phyloP scores from a whole-genome alignment of 2,113 vertebrate genomes.

The Agelaius tricolor region DNA sequence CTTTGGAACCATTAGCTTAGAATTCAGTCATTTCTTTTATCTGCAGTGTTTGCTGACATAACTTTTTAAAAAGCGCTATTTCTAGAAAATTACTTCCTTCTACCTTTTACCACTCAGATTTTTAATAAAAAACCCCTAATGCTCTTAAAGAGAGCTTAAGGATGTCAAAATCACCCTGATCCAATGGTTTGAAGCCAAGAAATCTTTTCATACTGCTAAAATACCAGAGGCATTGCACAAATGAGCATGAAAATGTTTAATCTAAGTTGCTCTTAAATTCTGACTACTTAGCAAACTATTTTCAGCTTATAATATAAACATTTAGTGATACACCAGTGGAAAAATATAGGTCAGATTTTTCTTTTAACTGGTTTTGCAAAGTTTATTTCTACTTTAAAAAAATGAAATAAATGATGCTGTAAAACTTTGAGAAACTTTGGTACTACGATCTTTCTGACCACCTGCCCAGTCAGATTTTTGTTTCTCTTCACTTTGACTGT shows the following conservation, averaged over 20 bases:
- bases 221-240: slow-evolving; percentile 61
- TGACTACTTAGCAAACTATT: slow-evolving; percentile 68
- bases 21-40: slow-evolving; percentile 4
- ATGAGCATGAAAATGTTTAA: slow-evolving; percentile 69
- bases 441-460: neutral
- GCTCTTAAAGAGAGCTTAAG: slow-evolving; percentile 63
- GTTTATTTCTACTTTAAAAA: neutral
- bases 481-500: neutral
- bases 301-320: slow-evolving; percentile 61
- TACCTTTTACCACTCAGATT: slow-evolving; percentile 51
- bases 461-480: neutral
- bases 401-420: neutral
- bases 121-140: slow-evolving; percentile 56
- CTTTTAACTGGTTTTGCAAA: neutral
- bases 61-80: slow-evolving; percentile 27
- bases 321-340: neutral
- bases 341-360: slow-evolving; percentile 47
- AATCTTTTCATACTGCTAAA: slow-evolving; percentile 71
- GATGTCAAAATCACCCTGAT: slow-evolving; percentile 62
- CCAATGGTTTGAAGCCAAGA: slow-evolving; percentile 50
- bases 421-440: neutral
- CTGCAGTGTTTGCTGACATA: neutral
- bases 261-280: slow-evolving; percentile 67
- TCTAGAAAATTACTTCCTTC: slow-evolving; percentile 54
- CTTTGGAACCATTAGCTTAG: neutral